Evolutionary conservation across 2,888 invertebrate species (phyloP).

Genomic region (Microplitis deprimator): DNA sequence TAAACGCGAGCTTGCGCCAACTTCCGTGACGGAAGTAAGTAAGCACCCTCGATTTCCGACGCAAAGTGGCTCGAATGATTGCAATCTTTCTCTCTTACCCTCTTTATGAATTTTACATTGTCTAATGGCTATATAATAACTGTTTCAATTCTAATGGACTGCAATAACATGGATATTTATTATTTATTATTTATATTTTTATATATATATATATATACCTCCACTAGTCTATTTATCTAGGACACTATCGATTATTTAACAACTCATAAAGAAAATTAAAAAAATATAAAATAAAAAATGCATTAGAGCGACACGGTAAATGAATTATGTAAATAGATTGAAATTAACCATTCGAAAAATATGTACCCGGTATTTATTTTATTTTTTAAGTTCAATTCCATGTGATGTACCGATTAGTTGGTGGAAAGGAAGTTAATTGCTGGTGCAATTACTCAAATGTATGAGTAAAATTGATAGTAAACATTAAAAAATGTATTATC

Average conservation of each 20-base stretch:
- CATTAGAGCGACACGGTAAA: neutral
- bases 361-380: neutral
- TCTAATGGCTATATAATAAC: neutral
- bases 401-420: neutral
- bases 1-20: conserved; percentile 42
- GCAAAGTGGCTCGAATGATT: conserved; percentile 68
- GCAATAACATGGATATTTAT: neutral
- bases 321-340: neutral
- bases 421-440: neutral
- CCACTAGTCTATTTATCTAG: neutral
- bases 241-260: neutral
- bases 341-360: neutral
- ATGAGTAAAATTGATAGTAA: neutral
- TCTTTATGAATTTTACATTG: conserved; percentile 21
- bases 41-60: conserved; percentile 69
- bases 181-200: no score
- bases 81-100: conserved; percentile 58
- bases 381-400: neutral
- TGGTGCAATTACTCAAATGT: neutral
- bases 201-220: neutral
- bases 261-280: neutral
- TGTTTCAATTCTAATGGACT: neutral
- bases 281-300: neutral
- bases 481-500: neutral
- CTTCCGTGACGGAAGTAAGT: conserved; percentile 66